Percentiles rank a stretch among this genome's conserved stretches.
phyloP scores from a whole-genome alignment of 1,140 invertebrate genomes.

The Helicoverpa zea region DNA sequence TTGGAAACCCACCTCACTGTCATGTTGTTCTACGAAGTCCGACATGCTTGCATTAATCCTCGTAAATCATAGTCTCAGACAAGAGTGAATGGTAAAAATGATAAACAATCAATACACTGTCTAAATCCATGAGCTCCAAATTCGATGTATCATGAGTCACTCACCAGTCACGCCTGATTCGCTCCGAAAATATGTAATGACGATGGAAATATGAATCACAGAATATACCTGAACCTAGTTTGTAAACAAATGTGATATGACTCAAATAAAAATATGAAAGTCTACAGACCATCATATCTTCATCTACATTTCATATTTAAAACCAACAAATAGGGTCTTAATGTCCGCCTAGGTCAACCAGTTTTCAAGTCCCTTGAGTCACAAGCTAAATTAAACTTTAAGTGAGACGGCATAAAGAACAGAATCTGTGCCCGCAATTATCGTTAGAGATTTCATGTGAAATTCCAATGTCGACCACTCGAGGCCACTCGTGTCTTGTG shows the following conservation, averaged over 20 bases:
- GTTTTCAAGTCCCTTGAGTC: too few species aligned
- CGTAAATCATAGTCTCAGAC: background rate
- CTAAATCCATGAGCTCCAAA: background rate
- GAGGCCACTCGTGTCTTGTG: slow-evolving; percentile 50
- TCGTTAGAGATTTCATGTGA: background rate
- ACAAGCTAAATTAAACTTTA: slow-evolving; percentile 19
- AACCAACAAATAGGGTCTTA: slow-evolving; percentile 24
- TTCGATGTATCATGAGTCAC: background rate
- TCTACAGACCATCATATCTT: slow-evolving; percentile 3
- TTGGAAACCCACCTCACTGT: slow-evolving; percentile 25
- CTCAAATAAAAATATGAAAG: slow-evolving; percentile 9
- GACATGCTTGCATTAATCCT: slow-evolving; percentile 17
- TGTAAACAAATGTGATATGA: background rate
- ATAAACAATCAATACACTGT: slow-evolving; percentile 30
- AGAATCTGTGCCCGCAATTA: slow-evolving; percentile 1
- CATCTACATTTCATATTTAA: slow-evolving; percentile 20
- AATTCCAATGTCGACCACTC: slow-evolving; percentile 43
- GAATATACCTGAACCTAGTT: background rate
- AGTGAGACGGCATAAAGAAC: background rate
- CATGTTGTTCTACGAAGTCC: slow-evolving; percentile 8
- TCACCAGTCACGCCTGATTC: background rate
- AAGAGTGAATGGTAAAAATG: slow-evolving; percentile 21
- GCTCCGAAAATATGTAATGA: background rate
- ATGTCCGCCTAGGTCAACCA: background rate
- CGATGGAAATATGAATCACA: slow-evolving; percentile 14